Conservation (phyloP, 2,113 vertebrate genomes). For the Scolopax mira region DNA sequence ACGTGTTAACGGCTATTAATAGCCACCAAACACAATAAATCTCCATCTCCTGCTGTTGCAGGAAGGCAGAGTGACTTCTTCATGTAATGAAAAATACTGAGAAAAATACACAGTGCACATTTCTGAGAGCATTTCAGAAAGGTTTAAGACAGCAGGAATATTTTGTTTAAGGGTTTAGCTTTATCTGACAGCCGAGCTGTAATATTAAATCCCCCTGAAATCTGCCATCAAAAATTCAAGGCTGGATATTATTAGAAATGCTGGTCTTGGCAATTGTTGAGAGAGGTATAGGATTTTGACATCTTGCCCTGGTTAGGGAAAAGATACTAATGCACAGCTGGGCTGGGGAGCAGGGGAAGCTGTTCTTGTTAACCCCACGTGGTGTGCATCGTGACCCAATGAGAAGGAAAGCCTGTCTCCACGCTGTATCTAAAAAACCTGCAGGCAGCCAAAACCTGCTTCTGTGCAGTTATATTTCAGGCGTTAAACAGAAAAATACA, state of each 20-base stretch:
- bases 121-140: neutral
- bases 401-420: neutral
- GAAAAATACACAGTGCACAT: neutral
- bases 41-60: neutral
- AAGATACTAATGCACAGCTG: neutral
- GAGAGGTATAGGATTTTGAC: neutral
- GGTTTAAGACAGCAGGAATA: neutral
- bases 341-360: neutral
- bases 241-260: neutral
- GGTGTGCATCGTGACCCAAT: neutral
- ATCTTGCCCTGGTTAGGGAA: neutral
- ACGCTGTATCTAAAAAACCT: neutral
- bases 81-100: neutral
- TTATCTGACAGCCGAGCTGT: neutral
- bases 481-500: neutral
- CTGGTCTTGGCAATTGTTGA: neutral
- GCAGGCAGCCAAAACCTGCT: neutral
- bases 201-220: slow-evolving; percentile 12
- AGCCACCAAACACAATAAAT: neutral
- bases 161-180: slow-evolving; percentile 12
- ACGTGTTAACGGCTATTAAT: neutral
- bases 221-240: neutral
- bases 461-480: neutral
- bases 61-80: neutral
- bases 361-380: neutral